Evolutionary conservation across 2,888 invertebrate genomes (phyloP).

Genomic region (Campopleginae sp.): DNA sequence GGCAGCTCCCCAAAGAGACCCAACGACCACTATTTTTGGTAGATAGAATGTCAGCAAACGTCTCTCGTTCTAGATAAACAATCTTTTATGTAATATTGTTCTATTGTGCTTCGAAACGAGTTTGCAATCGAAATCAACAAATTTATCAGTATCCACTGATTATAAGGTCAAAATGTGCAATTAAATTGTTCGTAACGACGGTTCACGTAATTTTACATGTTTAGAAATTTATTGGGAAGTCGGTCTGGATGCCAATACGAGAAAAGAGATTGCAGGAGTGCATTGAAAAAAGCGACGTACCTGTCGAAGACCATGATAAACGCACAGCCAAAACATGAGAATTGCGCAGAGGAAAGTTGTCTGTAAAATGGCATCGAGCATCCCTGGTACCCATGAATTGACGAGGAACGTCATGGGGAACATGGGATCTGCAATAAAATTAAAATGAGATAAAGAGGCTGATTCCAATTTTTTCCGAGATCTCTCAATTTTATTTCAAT

Average conservation of each 20-base stretch:
- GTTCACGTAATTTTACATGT: too few species aligned
- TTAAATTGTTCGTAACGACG: background rate
- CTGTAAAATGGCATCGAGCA: conserved; percentile 95
- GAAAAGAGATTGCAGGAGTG: too few species aligned
- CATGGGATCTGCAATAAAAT: conserved; percentile 91
- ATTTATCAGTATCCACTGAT: background rate
- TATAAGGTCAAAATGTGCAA: background rate
- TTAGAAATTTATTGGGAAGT: too few species aligned
- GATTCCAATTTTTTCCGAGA: background rate
- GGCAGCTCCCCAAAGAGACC: conserved; percentile 94
- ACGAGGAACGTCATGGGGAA: conserved; percentile 96
- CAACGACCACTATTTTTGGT: conserved; percentile 94
- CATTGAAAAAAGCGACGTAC: conserved; percentile 83
- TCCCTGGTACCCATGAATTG: conserved; percentile 95
- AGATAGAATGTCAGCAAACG: conserved; percentile 94
- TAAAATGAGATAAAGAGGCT: conserved; percentile 9
- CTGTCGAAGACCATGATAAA: conserved; percentile 97
- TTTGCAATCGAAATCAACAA: background rate
- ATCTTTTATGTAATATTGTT: background rate
- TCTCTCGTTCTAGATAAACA: conserved; percentile 91
- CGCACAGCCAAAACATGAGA: conserved; percentile 96
- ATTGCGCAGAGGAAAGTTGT: conserved; percentile 94
- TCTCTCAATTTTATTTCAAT: background rate
- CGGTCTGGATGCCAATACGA: too few species aligned
- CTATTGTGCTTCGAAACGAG: background rate